A percentile compares a stretch with the other conserved stretches of the same genome.
These are phyloP conservation scores for Dioctria rufipes DNA, from an alignment of 2,888 invertebrate genomes.

Conservation along the genomic window DNA sequence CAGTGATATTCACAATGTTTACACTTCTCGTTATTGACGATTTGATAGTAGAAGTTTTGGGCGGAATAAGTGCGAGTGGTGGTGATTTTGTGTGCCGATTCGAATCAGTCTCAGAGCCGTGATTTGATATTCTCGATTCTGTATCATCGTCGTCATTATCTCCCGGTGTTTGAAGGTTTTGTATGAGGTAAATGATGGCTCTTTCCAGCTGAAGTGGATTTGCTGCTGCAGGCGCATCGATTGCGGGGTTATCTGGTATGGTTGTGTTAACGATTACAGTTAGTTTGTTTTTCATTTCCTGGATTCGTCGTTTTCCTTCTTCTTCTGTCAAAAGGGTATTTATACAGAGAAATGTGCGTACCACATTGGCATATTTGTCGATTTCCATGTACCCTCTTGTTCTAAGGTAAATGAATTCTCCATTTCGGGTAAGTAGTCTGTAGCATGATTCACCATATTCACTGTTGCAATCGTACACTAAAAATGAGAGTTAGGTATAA, in stretches of 20 bases:
- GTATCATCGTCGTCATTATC: conserved; percentile 62
- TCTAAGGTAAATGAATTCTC: conserved; percentile 88
- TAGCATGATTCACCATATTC: conserved; percentile 91
- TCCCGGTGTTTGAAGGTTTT: conserved; percentile 69
- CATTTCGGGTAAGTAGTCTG: conserved; percentile 84
- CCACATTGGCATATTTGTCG: conserved; percentile 81
- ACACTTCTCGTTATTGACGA: conserved; percentile 71
- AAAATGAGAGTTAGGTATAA: background rate
- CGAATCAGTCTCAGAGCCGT: conserved; percentile 48
- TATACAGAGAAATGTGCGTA: conserved; percentile 89
- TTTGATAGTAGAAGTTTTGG: conserved; percentile 69
- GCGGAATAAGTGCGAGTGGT: conserved; percentile 70
- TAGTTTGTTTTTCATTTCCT: conserved; percentile 86
- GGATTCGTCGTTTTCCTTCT: conserved; percentile 81
- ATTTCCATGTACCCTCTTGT: conserved; percentile 89
- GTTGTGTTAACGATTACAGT: conserved; percentile 78
- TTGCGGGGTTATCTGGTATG: conserved; percentile 68
- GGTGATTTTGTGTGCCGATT: conserved; percentile 65
- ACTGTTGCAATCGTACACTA: conserved; percentile 88
- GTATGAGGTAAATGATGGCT: conserved; percentile 81
- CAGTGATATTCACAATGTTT: conserved; percentile 68
- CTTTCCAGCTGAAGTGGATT: conserved; percentile 81
- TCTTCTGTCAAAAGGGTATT: conserved; percentile 83
- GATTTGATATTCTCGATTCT: conserved; percentile 34
- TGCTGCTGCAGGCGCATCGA: conserved; percentile 75